Evolutionary conservation across 2,113 vertebrate species (phyloP).

Genomic region (Pterocles gutturalis): DNA sequence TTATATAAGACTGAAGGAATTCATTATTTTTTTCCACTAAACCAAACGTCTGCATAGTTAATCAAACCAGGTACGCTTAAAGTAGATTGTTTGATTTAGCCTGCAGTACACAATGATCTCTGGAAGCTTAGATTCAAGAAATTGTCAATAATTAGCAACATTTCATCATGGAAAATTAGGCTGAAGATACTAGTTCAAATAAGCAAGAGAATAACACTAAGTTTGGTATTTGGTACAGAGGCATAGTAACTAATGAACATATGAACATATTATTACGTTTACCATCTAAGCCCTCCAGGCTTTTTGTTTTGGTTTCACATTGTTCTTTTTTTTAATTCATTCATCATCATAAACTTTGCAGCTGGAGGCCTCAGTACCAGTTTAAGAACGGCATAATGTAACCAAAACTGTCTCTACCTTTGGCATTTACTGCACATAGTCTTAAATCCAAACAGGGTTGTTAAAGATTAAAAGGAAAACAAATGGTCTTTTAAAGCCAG

Average conservation of each 20-base stretch:
- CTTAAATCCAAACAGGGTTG: slow-evolving; percentile 25
- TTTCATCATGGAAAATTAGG: not conserved
- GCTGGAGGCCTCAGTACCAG: not conserved
- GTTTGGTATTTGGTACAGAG: not conserved
- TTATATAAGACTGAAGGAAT: not conserved
- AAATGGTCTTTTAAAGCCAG: slow-evolving; percentile 54
- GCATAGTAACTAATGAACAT: not conserved
- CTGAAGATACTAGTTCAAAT: not conserved
- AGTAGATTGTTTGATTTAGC: not conserved
- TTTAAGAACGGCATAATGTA: not conserved
- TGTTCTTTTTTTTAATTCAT: not conserved
- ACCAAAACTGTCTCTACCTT: not conserved
- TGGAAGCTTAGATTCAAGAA: not conserved
- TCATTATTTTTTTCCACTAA: not conserved
- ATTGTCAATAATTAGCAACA: not conserved
- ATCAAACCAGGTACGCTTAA: not conserved
- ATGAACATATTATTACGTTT: not conserved
- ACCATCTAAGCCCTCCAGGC: not conserved
- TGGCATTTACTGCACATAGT: not conserved
- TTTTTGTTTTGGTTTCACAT: not conserved
- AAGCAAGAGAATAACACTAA: not conserved
- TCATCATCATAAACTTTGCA: not conserved
- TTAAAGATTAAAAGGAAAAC: slow-evolving; percentile 53
- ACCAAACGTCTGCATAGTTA: not conserved
- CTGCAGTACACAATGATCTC: not conserved